Evolutionary conservation across 2,888 invertebrate species (phyloP).

Genomic region (Pocota personata): DNA sequence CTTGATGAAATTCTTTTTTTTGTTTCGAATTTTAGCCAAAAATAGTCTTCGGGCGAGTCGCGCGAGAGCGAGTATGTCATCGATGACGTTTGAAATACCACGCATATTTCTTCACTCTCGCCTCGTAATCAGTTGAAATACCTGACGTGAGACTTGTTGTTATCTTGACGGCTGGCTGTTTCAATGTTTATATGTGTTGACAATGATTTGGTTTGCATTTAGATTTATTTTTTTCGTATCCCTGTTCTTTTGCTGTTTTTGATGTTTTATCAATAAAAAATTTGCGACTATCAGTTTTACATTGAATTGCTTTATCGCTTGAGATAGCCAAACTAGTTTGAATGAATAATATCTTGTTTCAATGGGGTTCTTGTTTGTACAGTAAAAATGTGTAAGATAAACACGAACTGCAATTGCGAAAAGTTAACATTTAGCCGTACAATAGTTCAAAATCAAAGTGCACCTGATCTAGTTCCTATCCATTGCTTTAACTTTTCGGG

Average conservation of each 20-base stretch:
- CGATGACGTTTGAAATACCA: constrained; percentile 10
- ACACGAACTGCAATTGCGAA: no score
- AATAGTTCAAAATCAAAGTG: no score
- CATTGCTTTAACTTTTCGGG: no score
- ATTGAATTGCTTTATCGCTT: background rate
- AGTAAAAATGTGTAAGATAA: background rate
- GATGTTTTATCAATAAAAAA: background rate
- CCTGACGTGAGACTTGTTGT: background rate
- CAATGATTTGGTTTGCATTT: background rate
- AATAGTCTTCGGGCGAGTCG: background rate
- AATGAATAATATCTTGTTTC: background rate
- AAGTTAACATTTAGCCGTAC: no score
- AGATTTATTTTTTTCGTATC: background rate
- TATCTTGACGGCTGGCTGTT: constrained; percentile 1
- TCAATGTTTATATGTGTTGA: background rate
- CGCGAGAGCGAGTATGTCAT: background rate
- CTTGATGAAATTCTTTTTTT: background rate
- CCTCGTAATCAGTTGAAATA: constrained; percentile 2
- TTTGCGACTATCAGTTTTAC: background rate
- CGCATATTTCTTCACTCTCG: background rate
- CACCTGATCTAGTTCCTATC: no score
- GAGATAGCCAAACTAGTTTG: background rate
- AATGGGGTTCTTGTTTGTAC: background rate
- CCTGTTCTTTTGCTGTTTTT: no score
- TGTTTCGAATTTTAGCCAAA: background rate